Base-by-base conservation (phyloP, 2,888 invertebrate genomes). In the Nyleta sp. region DNA sequence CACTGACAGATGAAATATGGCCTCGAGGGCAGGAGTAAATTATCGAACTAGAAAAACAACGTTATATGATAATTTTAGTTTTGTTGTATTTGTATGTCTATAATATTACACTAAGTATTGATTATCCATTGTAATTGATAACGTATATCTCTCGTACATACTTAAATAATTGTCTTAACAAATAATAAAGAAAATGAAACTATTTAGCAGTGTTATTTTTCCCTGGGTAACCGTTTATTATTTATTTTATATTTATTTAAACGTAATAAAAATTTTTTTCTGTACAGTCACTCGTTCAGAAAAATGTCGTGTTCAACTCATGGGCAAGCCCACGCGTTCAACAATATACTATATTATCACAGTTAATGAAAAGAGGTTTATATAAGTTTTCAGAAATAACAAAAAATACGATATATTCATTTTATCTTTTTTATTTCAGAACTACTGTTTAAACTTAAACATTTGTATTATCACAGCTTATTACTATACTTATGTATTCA, bases 61-160 rank as follows among this genome's bases (percentile, higher is more conserved):
- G 84, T 86, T 87, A 84, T 82, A 86, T 78, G 18, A 83, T 87
- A 85, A 81, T 84, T 88, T 87, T 86, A 86, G 86, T 88, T 89
- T 82, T 85, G 84, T 87, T 89, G 86, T 89, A 89, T 89, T 89
- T 90, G 87, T 90, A 90, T 89, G 86, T 86, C 88, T 88, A 87
- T 90, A 87, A 85, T 87, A 84, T 84, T 87, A 84, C 83, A 86
- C 81, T 85, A 87, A 87, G 85, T 86, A 88, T 87, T 86, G 86
- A 88, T 85, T 87, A 87, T 87, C 86, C 84, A 84, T 85, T 87
- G 87, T 87, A 89, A 87, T 87, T 87, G 85, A 83, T 86, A 87
- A 85, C 83, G 85, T 90, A 86, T 90, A 89, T 88, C 87, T 86
- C 87, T 85, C 87, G 86, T 87, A 87, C 80, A 85, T 87, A 87